Percentiles rank a stretch among this genome's conserved stretches.
Conservation (phyloP, 2,797 vertebrate species). For the Arnoldichthys spilopterus region DNA sequence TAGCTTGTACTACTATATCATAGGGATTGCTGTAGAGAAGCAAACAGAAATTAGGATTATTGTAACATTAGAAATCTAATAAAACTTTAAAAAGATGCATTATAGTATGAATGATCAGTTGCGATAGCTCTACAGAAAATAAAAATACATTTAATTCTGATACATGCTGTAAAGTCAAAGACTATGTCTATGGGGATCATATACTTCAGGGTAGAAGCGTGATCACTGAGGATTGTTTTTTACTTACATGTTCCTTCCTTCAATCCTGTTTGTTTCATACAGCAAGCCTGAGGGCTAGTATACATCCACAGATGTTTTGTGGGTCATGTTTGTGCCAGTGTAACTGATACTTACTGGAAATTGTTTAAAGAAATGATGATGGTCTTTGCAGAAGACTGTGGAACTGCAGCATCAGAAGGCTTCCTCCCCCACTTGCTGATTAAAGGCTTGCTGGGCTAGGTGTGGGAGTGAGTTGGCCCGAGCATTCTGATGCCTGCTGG, state of each 20-base stretch:
- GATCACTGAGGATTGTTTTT: neutral
- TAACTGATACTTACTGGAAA: neutral
- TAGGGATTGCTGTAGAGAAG: no score
- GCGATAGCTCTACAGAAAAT: no score
- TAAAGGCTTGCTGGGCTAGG: constrained; percentile 3
- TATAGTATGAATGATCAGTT: no score
- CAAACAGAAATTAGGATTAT: no score
- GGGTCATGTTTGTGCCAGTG: neutral
- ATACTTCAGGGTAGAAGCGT: no score
- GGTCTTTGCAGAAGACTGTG: neutral
- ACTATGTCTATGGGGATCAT: no score
- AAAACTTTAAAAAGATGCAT: no score
- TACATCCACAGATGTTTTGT: constrained; percentile 2
- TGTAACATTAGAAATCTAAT: no score
- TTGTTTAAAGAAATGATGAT: constrained; percentile 5
- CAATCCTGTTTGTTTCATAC: neutral
- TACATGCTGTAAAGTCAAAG: no score
- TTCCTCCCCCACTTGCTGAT: constrained; percentile 14
- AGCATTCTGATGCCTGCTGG: constrained; percentile 13
- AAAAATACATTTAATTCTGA: no score
- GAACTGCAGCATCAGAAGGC: constrained; percentile 5
- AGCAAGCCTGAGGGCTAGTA: constrained; percentile 4
- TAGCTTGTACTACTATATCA: no score
- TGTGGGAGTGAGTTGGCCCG: constrained; percentile 12
- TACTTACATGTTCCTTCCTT: constrained; percentile 2